Conservation (phyloP, 1,140 invertebrate genomes). For the Drosophila lacteicornis region DNA sequence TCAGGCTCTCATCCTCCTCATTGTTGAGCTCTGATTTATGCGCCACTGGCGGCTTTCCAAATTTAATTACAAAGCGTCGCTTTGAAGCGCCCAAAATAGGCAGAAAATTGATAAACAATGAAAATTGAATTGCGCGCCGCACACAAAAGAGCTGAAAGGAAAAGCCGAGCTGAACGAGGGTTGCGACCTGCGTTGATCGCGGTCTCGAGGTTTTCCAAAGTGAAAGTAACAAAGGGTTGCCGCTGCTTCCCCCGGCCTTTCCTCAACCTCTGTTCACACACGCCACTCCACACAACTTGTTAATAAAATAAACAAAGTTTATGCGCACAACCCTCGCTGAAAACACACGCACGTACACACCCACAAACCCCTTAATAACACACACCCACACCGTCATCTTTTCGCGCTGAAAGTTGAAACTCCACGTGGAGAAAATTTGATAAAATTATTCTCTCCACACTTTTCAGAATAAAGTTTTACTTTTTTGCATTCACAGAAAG, state of each 20-base stretch:
- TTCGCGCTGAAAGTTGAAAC: slow-evolving; percentile 1
- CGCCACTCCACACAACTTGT: slow-evolving; percentile 64
- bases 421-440: slow-evolving; percentile 20
- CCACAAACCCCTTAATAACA: slow-evolving; percentile 24
- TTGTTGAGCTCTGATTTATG: slow-evolving; percentile 70
- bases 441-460: no score
- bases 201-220: slow-evolving; percentile 41
- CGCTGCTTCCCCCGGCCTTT: slow-evolving; percentile 5
- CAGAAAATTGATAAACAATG: slow-evolving; percentile 84
- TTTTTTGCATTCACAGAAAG: no score
- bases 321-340: slow-evolving; percentile 51
- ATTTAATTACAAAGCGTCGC: slow-evolving; percentile 78
- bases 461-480: no score
- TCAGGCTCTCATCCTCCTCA: slow-evolving; percentile 12
- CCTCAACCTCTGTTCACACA: slow-evolving; percentile 13
- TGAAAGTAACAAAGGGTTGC: slow-evolving; percentile 61
- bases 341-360: slow-evolving; percentile 39
- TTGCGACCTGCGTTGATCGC: slow-evolving; percentile 53
- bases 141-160: slow-evolving; percentile 49
- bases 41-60: slow-evolving; percentile 73
- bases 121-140: slow-evolving; percentile 74
- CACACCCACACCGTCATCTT: slow-evolving; percentile 10
- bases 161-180: slow-evolving; percentile 43
- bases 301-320: slow-evolving; percentile 81
- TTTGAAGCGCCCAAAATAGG: slow-evolving; percentile 80